Conservation (phyloP, 2,888 invertebrate species). For the Anoplius nigerrimus region DNA sequence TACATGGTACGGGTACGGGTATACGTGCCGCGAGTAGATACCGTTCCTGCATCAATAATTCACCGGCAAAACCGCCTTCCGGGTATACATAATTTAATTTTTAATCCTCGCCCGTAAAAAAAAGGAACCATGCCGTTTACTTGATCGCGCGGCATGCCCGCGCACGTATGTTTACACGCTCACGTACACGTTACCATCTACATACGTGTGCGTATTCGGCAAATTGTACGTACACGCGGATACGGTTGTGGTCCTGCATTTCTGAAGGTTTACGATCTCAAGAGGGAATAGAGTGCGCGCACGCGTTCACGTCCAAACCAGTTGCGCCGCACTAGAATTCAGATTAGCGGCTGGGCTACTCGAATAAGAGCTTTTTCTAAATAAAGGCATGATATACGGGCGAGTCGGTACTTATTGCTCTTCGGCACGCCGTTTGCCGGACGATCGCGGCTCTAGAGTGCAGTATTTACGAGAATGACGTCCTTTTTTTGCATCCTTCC, state of each 20-base stretch:
- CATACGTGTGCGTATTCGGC: too few relatives aligned
- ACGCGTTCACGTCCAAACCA: background rate
- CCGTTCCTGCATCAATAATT: conserved; percentile 44
- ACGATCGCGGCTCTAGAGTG: too few relatives aligned
- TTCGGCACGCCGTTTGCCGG: too few relatives aligned
- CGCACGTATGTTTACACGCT: background rate
- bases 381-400: background rate
- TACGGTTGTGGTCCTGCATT: background rate
- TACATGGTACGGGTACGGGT: background rate
- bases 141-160: background rate
- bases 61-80: conserved; percentile 20
- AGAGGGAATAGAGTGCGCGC: background rate
- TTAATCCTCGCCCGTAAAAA: conserved; percentile 39
- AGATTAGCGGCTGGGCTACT: background rate
- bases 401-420: too few relatives aligned
- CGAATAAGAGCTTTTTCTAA: background rate
- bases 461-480: too few relatives aligned
- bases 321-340: background rate
- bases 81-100: conserved; percentile 43
- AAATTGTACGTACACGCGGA: too few relatives aligned
- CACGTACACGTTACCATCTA: too few relatives aligned
- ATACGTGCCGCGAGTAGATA: conserved; percentile 42
- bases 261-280: background rate
- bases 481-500: too few relatives aligned
- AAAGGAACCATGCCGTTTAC: conserved; percentile 19